A percentile compares a stretch with the other conserved stretches of the same genome.
phyloP scores from a whole-genome alignment of 2,113 vertebrate species.

The Hyperoodon ampullatus region DNA sequence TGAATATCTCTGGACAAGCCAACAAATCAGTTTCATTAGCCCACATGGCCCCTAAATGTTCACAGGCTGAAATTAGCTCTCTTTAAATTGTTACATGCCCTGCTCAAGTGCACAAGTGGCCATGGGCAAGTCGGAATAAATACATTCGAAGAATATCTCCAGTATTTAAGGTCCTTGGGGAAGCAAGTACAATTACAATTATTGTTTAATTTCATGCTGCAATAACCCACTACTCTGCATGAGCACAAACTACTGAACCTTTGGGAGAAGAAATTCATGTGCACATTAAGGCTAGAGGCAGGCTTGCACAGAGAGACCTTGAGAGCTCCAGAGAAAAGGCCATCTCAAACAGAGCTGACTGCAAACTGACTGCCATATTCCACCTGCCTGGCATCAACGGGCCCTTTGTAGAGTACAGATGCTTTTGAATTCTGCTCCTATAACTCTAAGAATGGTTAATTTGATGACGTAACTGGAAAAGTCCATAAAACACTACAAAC shows the following conservation, averaged over 20 bases:
- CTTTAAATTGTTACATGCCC: conserved; percentile 75
- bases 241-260: conserved; percentile 67
- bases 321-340: neutral
- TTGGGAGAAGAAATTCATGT: conserved; percentile 50
- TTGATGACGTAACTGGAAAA: neutral
- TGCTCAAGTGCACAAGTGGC: conserved; percentile 78
- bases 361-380: neutral
- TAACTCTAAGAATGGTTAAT: neutral
- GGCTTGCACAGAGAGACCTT: neutral
- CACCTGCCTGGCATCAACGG: neutral
- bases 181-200: conserved; percentile 77
- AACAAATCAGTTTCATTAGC: conserved; percentile 82
- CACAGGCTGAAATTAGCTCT: conserved; percentile 68
- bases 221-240: conserved; percentile 71
- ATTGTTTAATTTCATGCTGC: conserved; percentile 81
- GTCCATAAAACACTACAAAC: neutral
- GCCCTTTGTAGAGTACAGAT: neutral
- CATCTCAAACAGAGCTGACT: neutral
- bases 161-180: conserved; percentile 69
- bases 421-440: neutral
- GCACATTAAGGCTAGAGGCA: conserved; percentile 19
- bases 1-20: conserved; percentile 70
- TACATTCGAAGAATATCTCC: conserved; percentile 66
- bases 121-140: conserved; percentile 69
- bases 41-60: conserved; percentile 73